These are phyloP conservation scores for Pachyramphus minor DNA, from an alignment of 2,113 vertebrate genomes.

Conservation along the genomic window DNA sequence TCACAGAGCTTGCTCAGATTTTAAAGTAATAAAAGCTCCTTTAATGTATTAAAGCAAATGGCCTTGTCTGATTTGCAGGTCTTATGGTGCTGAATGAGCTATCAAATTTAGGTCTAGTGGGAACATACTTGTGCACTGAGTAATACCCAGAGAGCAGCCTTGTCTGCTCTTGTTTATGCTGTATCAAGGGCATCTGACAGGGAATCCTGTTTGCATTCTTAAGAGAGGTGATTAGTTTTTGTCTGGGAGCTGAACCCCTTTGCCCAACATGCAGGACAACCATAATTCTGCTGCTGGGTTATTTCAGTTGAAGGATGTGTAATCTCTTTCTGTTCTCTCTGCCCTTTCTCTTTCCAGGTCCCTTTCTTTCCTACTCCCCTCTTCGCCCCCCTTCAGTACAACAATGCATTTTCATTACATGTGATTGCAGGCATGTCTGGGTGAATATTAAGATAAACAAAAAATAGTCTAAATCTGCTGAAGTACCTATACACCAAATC, in stretches of 20 bases:
- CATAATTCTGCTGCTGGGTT: not conserved
- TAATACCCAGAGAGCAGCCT: not conserved
- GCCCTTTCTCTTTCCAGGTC: not conserved
- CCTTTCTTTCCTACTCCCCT: not conserved
- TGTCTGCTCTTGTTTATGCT: not conserved
- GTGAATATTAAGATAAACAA: not conserved
- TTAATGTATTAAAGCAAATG: not conserved
- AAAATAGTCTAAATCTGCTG: not conserved
- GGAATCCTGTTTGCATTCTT: slow-evolving; percentile 16
- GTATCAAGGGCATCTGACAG: not conserved
- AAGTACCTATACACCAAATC: not conserved
- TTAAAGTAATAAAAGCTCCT: not conserved
- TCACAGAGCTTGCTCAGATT: not conserved
- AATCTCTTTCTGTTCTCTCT: not conserved
- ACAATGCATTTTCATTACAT: not conserved
- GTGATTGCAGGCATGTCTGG: not conserved
- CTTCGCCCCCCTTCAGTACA: not conserved
- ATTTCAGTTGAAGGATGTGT: not conserved
- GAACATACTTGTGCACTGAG: not conserved
- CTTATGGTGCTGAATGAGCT: not conserved
- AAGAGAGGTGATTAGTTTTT: not conserved
- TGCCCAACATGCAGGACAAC: not conserved
- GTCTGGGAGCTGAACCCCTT: not conserved
- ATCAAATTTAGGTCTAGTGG: not conserved
- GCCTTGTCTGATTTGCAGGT: not conserved